A percentile compares a stretch with the other conserved stretches of the same genome.
Evolutionary conservation across 2,797 vertebrate genomes (phyloP).

Genomic region (Gymnocypris eckloni): DNA sequence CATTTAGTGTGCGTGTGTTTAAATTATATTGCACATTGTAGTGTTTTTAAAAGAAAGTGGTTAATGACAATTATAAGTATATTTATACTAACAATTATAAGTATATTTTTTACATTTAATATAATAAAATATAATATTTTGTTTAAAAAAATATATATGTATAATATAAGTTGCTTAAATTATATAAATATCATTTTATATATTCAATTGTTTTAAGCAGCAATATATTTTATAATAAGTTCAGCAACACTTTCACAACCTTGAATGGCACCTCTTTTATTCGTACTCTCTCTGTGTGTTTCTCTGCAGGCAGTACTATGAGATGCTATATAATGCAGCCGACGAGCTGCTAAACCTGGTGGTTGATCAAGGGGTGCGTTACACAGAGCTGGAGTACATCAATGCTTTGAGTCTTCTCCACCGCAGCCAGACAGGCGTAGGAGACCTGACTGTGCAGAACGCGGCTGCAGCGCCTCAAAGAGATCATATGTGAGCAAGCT

Average conservation of each 20-base stretch:
- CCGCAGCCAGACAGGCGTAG: slow-evolving; percentile 96
- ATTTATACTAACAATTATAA: too few relatives aligned
- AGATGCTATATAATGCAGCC: slow-evolving; percentile 97
- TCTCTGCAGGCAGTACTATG: slow-evolving; percentile 92
- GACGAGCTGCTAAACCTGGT: slow-evolving; percentile 96
- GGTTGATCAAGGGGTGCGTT: slow-evolving; percentile 97
- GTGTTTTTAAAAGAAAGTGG: too few relatives aligned
- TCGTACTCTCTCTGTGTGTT: slow-evolving; percentile 30
- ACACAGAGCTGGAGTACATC: slow-evolving; percentile 97
- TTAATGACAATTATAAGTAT: too few relatives aligned
- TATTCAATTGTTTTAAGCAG: background rate
- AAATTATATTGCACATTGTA: too few relatives aligned
- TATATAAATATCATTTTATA: background rate
- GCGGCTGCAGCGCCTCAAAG: slow-evolving; percentile 93
- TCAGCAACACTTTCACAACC: slow-evolving; percentile 22
- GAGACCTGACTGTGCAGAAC: slow-evolving; percentile 95
- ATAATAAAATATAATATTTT: background rate
- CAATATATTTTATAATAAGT: background rate
- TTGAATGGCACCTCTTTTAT: background rate
- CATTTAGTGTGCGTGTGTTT: too few relatives aligned
- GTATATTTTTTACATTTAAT: too few relatives aligned
- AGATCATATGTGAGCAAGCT: slow-evolving; percentile 98
- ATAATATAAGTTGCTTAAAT: background rate
- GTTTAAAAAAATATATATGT: background rate
- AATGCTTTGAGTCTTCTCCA: slow-evolving; percentile 94